Evolutionary conservation across 2,797 vertebrate genomes (phyloP), one percentile per base, ranked within the genome.

Genomic region (Pseudocheirus occidentalis): DNA sequence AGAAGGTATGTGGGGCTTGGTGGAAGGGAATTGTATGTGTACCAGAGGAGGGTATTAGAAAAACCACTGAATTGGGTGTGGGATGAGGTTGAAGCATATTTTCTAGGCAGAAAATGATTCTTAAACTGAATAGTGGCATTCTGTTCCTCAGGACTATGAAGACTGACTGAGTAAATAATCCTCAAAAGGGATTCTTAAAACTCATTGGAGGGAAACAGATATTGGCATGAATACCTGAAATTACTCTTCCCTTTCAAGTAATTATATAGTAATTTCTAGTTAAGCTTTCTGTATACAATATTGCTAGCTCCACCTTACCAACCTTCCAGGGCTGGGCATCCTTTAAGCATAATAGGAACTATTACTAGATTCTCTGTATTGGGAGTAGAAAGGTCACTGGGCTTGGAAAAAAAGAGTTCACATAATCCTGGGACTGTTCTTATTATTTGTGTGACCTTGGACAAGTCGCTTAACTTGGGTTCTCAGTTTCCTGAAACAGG

Each of bases 21-120:
- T 93, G 54, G 28, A 46, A 50, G 5, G 55, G 90, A 90, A 55
- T 90, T 55, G 73, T 50, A 27, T 95, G 55, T 91, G 58, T 94
- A 53, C 55, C 46, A 24, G 46, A 94, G 89, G 66, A 96, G 52
- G 14, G 73, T 95, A 96, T 97, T 97, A 94, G 28, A 91, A 94
- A 92, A 96, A 95, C 58, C 81, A 28, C 92, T 52, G 31, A 55
- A 58, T 93, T 18, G 87, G 53, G 94, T 55, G 56, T 16, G 90
- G 90, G 93, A 24, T 92, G 91, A 55, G 24, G 87, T 95, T 93
- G 90, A 95, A 58, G 92, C 91, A 29, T 94, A 21, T 81, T 81
- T 73, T 34, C 94, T 21, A 95, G 95, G 53, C 53, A 95, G 62
- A 73, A 95, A 92, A n/a, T 94, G 10, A 58, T 96, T 66, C 24